Base-by-base conservation (phyloP, 2,797 vertebrate genomes). In the Rachycentron canadum region DNA sequence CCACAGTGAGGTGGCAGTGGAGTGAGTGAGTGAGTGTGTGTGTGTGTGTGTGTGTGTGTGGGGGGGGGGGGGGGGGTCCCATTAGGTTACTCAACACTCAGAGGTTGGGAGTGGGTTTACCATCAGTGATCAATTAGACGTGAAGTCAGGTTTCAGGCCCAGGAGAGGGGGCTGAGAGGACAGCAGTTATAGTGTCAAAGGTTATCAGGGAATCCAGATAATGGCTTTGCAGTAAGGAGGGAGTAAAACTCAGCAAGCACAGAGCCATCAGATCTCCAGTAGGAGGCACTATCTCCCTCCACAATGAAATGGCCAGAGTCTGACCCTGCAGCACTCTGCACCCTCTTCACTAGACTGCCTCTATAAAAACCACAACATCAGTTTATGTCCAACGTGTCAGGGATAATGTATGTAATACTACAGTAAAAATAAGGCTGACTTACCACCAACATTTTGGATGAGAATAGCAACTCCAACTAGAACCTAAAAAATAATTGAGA, bases 361-460 rank as follows among this genome's bases (percentile, higher is more conserved):
- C 43, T 55, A 53, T 62, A 64, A 79, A 74, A 75, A 40, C 41
- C 77, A 65, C 82, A 84, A 77, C 85, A 80, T 73, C 36, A 4
- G 23, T 89, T 79, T 45, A 78, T 79, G 75, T 83, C 73, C 73
- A 83, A 70, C 38, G 73, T 82, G 79, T 85, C 82, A 86, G 57
- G 69, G 59, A 75, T 65, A 78, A 79, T 79, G 57, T 60, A 45
- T 69, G 78, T n/a, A 52, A 74, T 34, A 72, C 80, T 56, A 34
- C 6, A 58, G 45, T 63, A 32, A 83, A 76, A 71, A 1, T 0
- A 19, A 47, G 71, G 75, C 41, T 11, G 60, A 82, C 97, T 97
- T 96, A 99, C 98, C 98, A 83, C 98, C 98, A 63, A 97, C 95
- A 86, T 99, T 99, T 94, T 99, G 98, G 90, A 97, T 95, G 65